Conservation (phyloP, 2,888 invertebrate species). For the Drosophila merina region DNA sequence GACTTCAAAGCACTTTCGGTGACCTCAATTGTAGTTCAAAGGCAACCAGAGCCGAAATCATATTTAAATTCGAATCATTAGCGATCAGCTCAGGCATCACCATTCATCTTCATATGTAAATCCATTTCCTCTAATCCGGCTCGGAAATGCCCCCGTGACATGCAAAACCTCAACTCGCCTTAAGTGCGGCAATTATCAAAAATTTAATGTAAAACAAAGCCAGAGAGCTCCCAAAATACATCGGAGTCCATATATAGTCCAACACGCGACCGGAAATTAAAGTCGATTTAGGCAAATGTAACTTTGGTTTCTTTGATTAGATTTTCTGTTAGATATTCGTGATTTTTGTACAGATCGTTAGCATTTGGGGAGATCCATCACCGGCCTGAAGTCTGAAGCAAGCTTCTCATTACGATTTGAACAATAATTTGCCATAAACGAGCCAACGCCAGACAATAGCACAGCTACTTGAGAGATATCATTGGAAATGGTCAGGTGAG, state of each 20-base stretch:
- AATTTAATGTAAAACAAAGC: constrained; percentile 70
- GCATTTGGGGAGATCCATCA: constrained; percentile 32
- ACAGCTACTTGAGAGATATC: constrained; percentile 22
- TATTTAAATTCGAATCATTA: constrained; percentile 69
- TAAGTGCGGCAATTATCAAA: constrained; percentile 72
- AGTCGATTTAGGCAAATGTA: constrained; percentile 69
- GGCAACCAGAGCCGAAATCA: constrained; percentile 20
- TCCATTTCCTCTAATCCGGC: constrained; percentile 65
- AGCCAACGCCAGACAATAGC: constrained; percentile 46
- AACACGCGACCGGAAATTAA: constrained; percentile 82
- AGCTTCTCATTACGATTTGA: constrained; percentile 38
- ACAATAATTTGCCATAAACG: constrained; percentile 72
- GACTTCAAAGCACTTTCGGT: constrained; percentile 40
- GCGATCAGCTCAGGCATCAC: constrained; percentile 16
- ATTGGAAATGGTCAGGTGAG: constrained; percentile 43
- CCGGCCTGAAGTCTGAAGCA: constrained; percentile 4
- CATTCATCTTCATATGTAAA: constrained; percentile 79
- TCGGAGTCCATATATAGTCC: constrained; percentile 9
- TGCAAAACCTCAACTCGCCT: constrained; percentile 65
- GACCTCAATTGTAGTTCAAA: constrained; percentile 71
- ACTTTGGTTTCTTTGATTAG: constrained; percentile 41
- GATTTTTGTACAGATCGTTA: constrained; percentile 45
- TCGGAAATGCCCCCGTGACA: constrained; percentile 73
- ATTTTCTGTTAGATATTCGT: constrained; percentile 37
- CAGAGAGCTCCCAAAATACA: constrained; percentile 16